Conservation (phyloP, 2,888 invertebrate species). For the Himalopsyche kuldschensis region DNA sequence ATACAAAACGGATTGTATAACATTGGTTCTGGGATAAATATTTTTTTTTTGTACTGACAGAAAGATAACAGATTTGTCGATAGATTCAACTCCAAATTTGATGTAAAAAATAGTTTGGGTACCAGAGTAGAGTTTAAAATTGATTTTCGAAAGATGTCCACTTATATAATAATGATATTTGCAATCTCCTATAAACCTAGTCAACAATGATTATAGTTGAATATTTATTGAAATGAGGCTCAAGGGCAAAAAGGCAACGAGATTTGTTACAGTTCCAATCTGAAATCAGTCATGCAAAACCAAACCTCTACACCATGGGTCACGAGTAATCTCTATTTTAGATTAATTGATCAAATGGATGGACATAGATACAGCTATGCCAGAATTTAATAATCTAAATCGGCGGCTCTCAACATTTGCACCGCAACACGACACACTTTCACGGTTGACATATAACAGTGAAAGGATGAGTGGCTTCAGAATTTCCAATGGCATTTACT, state of each 20-base stretch:
- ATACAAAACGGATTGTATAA: not conserved
- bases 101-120: not conserved
- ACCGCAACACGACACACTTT: too few species aligned
- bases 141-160: too few species aligned
- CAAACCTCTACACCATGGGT: not conserved
- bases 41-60: too few species aligned
- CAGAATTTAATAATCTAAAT: not conserved
- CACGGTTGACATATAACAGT: too few species aligned
- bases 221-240: not conserved
- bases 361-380: not conserved
- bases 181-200: not conserved
- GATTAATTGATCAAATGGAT: not conserved
- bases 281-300: not conserved
- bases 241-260: not conserved
- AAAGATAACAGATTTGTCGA: not conserved
- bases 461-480: too few species aligned
- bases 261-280: not conserved
- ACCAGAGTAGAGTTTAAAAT: too few species aligned
- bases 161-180: too few species aligned
- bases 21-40: too few species aligned
- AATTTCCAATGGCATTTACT: too few species aligned
- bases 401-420: too few species aligned
- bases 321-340: not conserved
- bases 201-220: too few species aligned
- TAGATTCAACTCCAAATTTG: not conserved